A percentile compares a stretch with the other conserved stretches of the same genome.
Conservation (phyloP, 2,888 invertebrate genomes). For the Drosophila koepferae region DNA sequence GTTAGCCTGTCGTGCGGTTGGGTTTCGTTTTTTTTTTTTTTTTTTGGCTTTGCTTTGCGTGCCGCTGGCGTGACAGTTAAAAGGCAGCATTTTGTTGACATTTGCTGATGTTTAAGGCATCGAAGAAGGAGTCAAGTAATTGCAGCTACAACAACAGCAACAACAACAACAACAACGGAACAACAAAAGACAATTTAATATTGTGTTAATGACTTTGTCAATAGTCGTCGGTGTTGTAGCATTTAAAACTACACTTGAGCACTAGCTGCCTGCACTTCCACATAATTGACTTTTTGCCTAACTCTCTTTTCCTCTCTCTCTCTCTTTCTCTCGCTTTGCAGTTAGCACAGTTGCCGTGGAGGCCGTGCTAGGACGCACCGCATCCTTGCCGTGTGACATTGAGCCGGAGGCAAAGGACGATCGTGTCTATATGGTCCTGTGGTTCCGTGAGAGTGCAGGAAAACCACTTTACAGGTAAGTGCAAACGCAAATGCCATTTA, state of each 20-base stretch:
- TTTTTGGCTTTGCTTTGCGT: slow-evolving; percentile 62
- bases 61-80: slow-evolving; percentile 77
- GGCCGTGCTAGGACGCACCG: slow-evolving; percentile 93
- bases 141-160: slow-evolving; percentile 46
- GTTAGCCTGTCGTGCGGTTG: slow-evolving; percentile 64
- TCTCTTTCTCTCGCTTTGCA: slow-evolving; percentile 77
- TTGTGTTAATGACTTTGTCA: slow-evolving; percentile 79
- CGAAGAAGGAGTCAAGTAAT: slow-evolving; percentile 72
- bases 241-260: slow-evolving; percentile 56
- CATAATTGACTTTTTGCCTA: slow-evolving; percentile 50
- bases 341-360: slow-evolving; percentile 91
- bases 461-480: slow-evolving; percentile 96
- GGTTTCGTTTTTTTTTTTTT: slow-evolving; percentile 45
- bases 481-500: slow-evolving; percentile 14
- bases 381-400: slow-evolving; percentile 95
- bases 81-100: slow-evolving; percentile 78
- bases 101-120: slow-evolving; percentile 73
- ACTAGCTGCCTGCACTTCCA: slow-evolving; percentile 22
- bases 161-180: slow-evolving; percentile 2
- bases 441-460: slow-evolving; percentile 94
- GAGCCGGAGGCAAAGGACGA: slow-evolving; percentile 93
- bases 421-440: slow-evolving; percentile 95
- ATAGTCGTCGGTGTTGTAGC: slow-evolving; percentile 71
- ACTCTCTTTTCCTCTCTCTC: neutral
- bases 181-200: slow-evolving; percentile 61